Base-by-base conservation (phyloP, 2,797 vertebrate genomes). In the Darevskia mixta region DNA sequence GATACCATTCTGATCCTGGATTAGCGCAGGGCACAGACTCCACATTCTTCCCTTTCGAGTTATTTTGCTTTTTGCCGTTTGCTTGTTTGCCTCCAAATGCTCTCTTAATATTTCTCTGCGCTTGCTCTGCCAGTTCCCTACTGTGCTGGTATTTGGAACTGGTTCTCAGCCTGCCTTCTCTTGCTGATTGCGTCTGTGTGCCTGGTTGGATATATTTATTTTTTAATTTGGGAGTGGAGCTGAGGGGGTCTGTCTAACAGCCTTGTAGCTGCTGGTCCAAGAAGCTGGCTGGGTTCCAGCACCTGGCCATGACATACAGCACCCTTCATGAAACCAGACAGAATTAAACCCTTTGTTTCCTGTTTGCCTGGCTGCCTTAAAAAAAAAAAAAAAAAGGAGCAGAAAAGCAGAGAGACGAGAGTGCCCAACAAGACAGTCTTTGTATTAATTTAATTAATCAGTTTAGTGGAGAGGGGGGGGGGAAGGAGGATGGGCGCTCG, bases 381-480 rank as follows among this genome's bases (percentile, higher is more conserved):
- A 29, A 66, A 20, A 27, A 43, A 38, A 41, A 91, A 5, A 5
- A 35, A 91, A 93, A 95, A 91, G 13, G 49, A 55, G 49, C 49
- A 55, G 49, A 55, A 55, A 94, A 92, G 95, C 92, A 87, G 3
- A 8, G 88, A 67, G 91, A 94, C 94, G 76, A 88, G 94, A 92
- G 90, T 66, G 88, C 93, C 93, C 96, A 96, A 97, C 97, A 97
- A 97, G 91, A 96, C 95, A 75, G 94, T 94, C 97, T 97, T 97
- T 97, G 97, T 97, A 96, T 95, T 96, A 94, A 96, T 96, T 96
- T 96, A 96, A 97, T 97, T 97, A 97, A 96, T 92, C 76, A 88
- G 94, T 9, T 88, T 93, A 95, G 96, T 94, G 5, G 92, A 93
- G 92, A 93, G 93, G 45, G 38, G 45, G 58, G 27, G 49, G 94